Evolutionary conservation across 2,113 vertebrate species (phyloP).

Genomic region (Oreochromis aureus): DNA sequence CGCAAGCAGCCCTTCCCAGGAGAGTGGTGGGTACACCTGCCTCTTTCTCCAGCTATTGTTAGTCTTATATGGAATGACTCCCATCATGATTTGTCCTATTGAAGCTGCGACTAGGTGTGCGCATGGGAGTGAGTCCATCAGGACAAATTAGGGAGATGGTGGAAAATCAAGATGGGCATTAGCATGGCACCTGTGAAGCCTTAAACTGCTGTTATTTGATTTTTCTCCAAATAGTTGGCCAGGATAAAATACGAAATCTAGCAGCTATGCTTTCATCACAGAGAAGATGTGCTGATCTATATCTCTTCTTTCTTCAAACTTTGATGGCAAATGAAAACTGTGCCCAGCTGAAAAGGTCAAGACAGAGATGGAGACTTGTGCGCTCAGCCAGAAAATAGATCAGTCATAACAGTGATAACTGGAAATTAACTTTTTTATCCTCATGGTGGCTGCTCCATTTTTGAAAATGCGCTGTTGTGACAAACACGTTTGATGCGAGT

Average conservation of each 20-base stretch:
- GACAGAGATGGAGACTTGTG: slow-evolving; percentile 28
- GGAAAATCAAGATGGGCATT: slow-evolving; percentile 20
- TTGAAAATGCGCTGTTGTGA: neutral
- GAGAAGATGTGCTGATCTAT: slow-evolving; percentile 14
- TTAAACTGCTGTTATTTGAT: slow-evolving; percentile 26
- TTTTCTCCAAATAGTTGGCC: neutral
- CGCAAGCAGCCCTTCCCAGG: neutral
- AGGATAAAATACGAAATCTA: neutral
- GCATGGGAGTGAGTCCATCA: slow-evolving; percentile 22
- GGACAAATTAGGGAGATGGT: slow-evolving; percentile 27
- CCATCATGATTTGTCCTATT: slow-evolving; percentile 7
- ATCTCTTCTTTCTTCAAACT: slow-evolving; percentile 25
- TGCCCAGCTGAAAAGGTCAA: slow-evolving; percentile 28
- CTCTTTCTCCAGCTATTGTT: slow-evolving; percentile 7
- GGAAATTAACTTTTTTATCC: slow-evolving; percentile 33
- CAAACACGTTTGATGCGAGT: neutral
- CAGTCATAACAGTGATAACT: slow-evolving; percentile 29
- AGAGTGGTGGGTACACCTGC: neutral
- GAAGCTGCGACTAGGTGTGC: neutral
- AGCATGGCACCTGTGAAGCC: neutral
- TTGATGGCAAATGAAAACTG: slow-evolving; percentile 59
- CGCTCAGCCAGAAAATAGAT: slow-evolving; percentile 17
- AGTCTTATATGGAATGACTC: slow-evolving; percentile 3
- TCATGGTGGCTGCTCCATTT: neutral
- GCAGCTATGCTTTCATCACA: slow-evolving; percentile 37